Evolutionary conservation across 2,888 invertebrate species (phyloP), one percentile per base, ranked within the genome.

Genomic region (Erebia epiphron): DNA sequence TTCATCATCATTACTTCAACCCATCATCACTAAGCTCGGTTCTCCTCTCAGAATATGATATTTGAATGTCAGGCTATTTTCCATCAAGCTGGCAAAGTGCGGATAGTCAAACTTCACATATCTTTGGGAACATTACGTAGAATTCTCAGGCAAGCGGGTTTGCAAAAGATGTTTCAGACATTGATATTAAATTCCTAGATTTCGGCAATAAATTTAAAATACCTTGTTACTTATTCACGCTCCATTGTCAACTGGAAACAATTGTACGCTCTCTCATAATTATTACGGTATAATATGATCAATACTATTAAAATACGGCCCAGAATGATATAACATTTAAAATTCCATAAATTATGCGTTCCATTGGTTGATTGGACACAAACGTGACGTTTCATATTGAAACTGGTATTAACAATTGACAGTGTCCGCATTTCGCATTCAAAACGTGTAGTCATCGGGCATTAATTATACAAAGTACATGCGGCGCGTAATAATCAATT

Each of bases 381-480:
- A 63, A 68, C 73, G 74, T 71, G 74, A 75, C 71, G 75, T 75
- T 77, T 75, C 71, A 72, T 75, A 73, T 76, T 68, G 67, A 76
- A 76, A 80, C 78, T 76, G 77, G 77, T 74, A 77, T 56, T 75
- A 75, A 71, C 67, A 61, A 62, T 64, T 73, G 76, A 60, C 73
- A 73, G 60, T 58, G 46, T 57, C 61, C 67, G 60, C 61, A 63
- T 73, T 73, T 62, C 54, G 72, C 67, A 73, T 75, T 73, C 71
- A 69, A 43, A 65, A 63, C 73, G 65, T 61, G 73, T 21, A 58
- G n/a, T 21, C 67, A 35, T 16, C 49, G 58, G 14, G 49, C 57
- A 58, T 67, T 69, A 69, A 69, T 72, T 66, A 66, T 57, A 13
- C 50, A 43, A 65, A 62, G 56, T 66, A 66, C 67, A 57, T 49